Conservation (phyloP, 2,888 invertebrate genomes). For the Morpho deidamia region DNA sequence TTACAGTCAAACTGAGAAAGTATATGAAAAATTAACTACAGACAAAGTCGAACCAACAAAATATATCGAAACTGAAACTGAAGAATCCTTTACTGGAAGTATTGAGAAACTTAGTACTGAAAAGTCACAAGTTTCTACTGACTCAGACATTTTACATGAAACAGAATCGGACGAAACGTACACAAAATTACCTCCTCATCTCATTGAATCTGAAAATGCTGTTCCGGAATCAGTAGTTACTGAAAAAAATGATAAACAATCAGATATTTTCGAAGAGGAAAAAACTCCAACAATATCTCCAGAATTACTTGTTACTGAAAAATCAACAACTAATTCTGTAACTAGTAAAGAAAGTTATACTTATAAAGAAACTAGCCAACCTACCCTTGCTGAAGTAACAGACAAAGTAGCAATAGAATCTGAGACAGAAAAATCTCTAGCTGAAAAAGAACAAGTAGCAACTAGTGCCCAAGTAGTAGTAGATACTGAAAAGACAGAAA, state of each 20-base stretch:
- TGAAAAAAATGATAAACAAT: not conserved
- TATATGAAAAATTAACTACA: not conserved
- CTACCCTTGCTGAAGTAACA: not conserved
- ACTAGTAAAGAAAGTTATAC: not conserved
- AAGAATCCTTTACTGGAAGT: not conserved
- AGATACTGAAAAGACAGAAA: constrained; percentile 6
- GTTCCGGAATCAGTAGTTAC: constrained; percentile 14
- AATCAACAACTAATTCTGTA: constrained; percentile 8
- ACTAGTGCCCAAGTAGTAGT: constrained; percentile 7
- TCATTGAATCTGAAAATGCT: not conserved
- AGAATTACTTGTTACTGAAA: constrained; percentile 6
- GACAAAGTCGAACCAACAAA: not conserved
- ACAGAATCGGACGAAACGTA: constrained; percentile 4
- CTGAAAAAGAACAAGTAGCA: not conserved
- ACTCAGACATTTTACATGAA: not conserved
- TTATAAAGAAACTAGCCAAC: not conserved
- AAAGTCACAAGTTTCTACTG: not conserved
- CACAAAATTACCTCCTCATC: constrained; percentile 6
- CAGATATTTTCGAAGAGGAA: not conserved
- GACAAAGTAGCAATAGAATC: not conserved
- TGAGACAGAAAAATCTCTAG: not conserved
- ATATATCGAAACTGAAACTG: not conserved
- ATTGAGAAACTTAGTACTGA: not conserved
- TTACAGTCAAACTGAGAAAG: not conserved
- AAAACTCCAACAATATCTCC: constrained; percentile 12